These are phyloP conservation scores for Cottus gobio DNA, from an alignment of 2,113 vertebrate species.

Conservation along the genomic window DNA sequence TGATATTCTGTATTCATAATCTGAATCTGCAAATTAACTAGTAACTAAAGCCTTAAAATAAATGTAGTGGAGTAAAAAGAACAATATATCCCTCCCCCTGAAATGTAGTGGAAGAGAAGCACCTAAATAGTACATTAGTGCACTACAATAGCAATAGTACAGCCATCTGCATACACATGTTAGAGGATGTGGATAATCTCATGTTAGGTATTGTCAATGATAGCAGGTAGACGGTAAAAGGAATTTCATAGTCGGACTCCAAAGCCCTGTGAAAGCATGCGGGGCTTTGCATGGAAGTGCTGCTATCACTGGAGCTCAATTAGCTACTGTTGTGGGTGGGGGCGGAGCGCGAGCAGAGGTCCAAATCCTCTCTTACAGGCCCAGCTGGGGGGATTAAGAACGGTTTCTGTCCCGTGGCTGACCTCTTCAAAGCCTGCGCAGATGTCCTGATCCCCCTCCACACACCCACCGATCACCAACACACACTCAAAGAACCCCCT, in stretches of 20 bases:
- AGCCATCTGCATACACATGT: not conserved
- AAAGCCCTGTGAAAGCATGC: conserved; percentile 62
- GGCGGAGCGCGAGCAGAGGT: conserved; percentile 55
- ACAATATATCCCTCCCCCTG: not conserved
- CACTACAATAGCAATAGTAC: not conserved
- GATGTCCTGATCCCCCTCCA: conserved; percentile 74
- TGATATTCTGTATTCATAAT: not conserved
- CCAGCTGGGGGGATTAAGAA: conserved; percentile 81
- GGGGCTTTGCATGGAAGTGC: conserved; percentile 63
- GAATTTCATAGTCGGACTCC: conserved; percentile 57
- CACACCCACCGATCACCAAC: conserved; percentile 21
- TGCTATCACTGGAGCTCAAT: conserved; percentile 66
- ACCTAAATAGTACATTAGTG: not conserved
- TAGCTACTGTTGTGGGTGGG: conserved; percentile 74
- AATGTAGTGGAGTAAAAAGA: not conserved
- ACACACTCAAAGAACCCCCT: conserved; percentile 4
- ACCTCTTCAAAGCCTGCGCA: conserved; percentile 82
- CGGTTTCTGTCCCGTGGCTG: conserved; percentile 82
- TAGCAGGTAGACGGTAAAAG: conserved; percentile 48
- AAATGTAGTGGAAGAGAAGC: not conserved
- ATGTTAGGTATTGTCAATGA: conserved; percentile 15
- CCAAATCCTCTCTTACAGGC: conserved; percentile 73
- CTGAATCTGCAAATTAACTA: not conserved
- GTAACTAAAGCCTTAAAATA: not conserved
- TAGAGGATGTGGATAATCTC: conserved; percentile 31